Conservation (phyloP, 2,113 vertebrate species). For the Pitta sordida region DNA sequence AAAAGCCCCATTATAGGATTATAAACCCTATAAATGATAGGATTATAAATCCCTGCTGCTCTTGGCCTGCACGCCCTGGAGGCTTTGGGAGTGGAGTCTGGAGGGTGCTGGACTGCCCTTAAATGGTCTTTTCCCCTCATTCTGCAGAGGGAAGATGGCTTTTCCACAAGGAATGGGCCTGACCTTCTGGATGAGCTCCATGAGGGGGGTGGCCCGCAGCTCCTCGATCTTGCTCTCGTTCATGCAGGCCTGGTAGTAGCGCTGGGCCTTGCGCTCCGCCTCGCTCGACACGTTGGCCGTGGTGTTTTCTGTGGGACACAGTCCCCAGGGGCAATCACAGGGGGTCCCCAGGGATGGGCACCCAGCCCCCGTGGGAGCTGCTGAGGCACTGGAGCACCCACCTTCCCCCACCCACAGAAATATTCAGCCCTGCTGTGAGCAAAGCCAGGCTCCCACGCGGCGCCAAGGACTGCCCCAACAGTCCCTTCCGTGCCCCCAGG, state of each 20-base stretch:
- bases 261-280: conserved; percentile 88
- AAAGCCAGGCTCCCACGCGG: background rate
- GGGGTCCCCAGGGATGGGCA: background rate
- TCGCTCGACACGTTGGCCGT: conserved; percentile 79
- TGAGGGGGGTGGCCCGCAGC: conserved; percentile 83
- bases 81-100: background rate
- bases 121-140: background rate
- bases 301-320: conserved; percentile 82
- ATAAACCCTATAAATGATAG: background rate
- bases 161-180: background rate
- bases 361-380: accelerated
- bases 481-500: accelerated
- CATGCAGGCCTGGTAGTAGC: conserved; percentile 94
- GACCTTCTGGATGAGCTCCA: conserved; percentile 88
- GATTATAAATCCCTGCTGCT: background rate
- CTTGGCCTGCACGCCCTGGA: background rate
- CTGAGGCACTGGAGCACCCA: background rate
- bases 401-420: background rate
- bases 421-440: background rate
- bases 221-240: conserved; percentile 90
- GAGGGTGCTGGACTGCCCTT: background rate
- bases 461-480: accelerated
- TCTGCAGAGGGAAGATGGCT: background rate
- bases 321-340: background rate
- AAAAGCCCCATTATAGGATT: background rate